phyloP scores from a whole-genome alignment of 2,113 vertebrate genomes.

The Campylomormyrus numenius region DNA sequence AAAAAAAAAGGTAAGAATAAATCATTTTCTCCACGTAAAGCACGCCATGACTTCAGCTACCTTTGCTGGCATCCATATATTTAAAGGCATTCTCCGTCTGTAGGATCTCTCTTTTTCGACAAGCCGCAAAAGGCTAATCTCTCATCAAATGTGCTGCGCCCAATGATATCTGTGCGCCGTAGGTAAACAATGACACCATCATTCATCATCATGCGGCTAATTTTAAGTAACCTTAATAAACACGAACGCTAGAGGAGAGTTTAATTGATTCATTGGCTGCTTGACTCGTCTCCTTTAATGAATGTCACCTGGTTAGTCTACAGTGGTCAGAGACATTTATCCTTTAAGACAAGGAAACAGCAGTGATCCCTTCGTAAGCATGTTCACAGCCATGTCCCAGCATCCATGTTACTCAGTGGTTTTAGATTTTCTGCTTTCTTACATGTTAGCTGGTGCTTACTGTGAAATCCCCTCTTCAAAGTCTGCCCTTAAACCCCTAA shows the following conservation, averaged over 20 bases:
- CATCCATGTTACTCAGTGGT: not conserved
- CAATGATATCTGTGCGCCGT: not conserved
- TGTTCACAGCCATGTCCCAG: not conserved
- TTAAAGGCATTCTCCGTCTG: not conserved
- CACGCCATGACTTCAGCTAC: not conserved
- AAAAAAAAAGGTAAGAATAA: constrained; percentile 48
- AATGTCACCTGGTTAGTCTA: not conserved
- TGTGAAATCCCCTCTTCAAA: not conserved
- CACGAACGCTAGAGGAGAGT: not conserved
- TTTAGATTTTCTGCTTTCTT: not conserved
- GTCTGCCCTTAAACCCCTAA: not conserved
- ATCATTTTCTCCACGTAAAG: constrained; percentile 37
- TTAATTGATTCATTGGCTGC: not conserved
- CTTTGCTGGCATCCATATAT: not conserved
- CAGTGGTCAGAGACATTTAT: not conserved
- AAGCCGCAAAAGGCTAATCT: not conserved
- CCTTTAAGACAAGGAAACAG: not conserved
- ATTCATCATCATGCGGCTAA: not conserved
- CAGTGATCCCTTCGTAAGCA: not conserved
- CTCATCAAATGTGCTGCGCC: not conserved
- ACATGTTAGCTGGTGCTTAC: not conserved
- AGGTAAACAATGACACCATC: not conserved
- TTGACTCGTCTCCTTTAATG: not conserved
- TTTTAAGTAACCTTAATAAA: not conserved
- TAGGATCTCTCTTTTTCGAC: not conserved